Conservation (phyloP, 2,113 vertebrate genomes). For the Neolamprologus sp. region DNA sequence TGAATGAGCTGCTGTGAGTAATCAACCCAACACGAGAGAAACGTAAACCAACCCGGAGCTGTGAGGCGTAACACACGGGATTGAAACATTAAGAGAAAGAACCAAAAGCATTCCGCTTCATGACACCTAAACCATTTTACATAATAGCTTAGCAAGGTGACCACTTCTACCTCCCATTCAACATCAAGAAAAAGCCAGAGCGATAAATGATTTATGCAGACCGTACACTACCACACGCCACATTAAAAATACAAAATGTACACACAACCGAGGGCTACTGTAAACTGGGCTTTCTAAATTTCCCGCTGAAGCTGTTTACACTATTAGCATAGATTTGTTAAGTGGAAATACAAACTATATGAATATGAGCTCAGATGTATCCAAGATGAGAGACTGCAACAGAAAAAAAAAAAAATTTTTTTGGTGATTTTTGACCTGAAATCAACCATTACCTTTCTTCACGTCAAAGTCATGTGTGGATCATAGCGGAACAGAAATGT, state of each 20-base stretch:
- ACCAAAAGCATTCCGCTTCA: neutral
- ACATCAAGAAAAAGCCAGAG: constrained; percentile 1
- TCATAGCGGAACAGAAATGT: constrained; percentile 14
- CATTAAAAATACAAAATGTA: constrained; percentile 49
- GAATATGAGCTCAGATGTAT: neutral
- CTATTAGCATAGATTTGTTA: neutral
- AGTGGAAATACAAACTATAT: neutral
- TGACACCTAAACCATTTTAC: neutral
- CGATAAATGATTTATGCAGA: constrained; percentile 37
- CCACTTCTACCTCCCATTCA: neutral
- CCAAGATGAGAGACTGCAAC: neutral
- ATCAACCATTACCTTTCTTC: neutral
- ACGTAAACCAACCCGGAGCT: neutral
- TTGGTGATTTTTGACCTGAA: neutral
- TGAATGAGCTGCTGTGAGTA: neutral
- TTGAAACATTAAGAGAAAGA: neutral
- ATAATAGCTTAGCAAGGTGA: neutral
- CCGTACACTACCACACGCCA: neutral
- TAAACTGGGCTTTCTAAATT: neutral
- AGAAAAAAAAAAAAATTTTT: neutral
- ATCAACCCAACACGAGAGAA: neutral
- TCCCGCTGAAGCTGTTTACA: neutral
- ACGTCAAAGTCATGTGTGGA: neutral
- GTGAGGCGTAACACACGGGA: neutral
- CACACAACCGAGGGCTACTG: neutral